Percentiles rank a stretch among this genome's conserved stretches.
Evolutionary conservation across 1,140 invertebrate genomes (phyloP).

Genomic region (Babylonia areolata): DNA sequence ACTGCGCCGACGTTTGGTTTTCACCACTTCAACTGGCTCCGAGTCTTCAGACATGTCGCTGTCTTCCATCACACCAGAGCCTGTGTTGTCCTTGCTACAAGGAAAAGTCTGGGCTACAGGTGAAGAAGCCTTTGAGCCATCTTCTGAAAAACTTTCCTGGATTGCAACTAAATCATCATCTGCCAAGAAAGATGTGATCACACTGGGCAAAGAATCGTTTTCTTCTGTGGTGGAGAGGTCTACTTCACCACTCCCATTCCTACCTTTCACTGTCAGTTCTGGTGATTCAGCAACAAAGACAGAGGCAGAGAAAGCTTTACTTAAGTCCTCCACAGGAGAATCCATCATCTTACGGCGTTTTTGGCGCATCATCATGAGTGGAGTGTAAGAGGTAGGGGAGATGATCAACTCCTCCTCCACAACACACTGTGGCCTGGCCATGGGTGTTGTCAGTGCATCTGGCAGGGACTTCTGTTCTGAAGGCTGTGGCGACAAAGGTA

Average conservation of each 20-base stretch:
- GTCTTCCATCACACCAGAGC: not conserved
- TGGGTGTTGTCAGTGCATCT: not conserved
- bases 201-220: not conserved
- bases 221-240: not conserved
- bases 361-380: conserved; percentile 15
- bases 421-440: not conserved
- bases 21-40: not conserved
- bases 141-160: conserved; percentile 28
- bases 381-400: conserved; percentile 34
- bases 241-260: not conserved
- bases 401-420: conserved; percentile 41
- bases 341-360: not conserved
- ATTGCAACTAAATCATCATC: conserved; percentile 8
- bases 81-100: not conserved
- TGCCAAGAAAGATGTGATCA: conserved; percentile 17
- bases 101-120: not conserved
- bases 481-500: not conserved
- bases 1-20: conserved; percentile 25
- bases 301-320: not conserved
- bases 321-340: not conserved
- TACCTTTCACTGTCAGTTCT: not conserved
- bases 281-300: conserved; percentile 17
- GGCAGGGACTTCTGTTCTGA: not conserved
- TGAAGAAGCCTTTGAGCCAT: not conserved
- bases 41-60: not conserved